Evolutionary conservation across 2,888 invertebrate genomes (phyloP), one percentile per base, ranked within the genome.

Genomic region (Macrosiphum euphorbiae): DNA sequence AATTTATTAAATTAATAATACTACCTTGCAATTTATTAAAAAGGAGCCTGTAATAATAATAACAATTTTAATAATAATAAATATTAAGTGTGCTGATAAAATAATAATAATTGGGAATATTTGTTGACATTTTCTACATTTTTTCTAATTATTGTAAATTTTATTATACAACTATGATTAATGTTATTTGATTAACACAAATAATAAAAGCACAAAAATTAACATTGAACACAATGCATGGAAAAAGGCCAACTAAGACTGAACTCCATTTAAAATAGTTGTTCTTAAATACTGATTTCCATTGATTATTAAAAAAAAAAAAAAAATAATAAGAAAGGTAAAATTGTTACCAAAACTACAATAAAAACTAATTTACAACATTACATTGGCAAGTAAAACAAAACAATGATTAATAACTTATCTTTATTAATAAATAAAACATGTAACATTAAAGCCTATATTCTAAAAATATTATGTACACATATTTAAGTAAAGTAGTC

Each of bases 341-440:
- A 55, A 78, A 78, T 35, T 78, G 20, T 58, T 55, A 20, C 58
- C 11, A 86, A 86, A 91, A 58, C 35, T 26, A 61, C 26, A 50
- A 94, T 93, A 95, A 93, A 94, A 91, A 47, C 94, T n/a, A 95
- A 94, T 85, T 95, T 92, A 44, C 94, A 94, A 94, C 94, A 91
- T 94, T 94, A 84, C 94, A 92, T 84, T 85, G 78, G 85, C 85
- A 94, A 94, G 91, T 84, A 91, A 90, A 91, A 94, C 90, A 88
- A 94, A 94, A 94, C 58, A 67, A 88, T 47, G 61, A 90, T 90
- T 44, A 94, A 94, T 90, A 78, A 94, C 26, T 85, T 58, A 86
- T 78, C 20, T 47, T 91, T 52, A 92, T 50, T 78, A 92, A 88
- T 92, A 89, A 92, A 92, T 89, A 84, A 92, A 93, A 93, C 84